Evolutionary conservation across 2,888 invertebrate species (phyloP).

Genomic region (Silvanus unidentatus): DNA sequence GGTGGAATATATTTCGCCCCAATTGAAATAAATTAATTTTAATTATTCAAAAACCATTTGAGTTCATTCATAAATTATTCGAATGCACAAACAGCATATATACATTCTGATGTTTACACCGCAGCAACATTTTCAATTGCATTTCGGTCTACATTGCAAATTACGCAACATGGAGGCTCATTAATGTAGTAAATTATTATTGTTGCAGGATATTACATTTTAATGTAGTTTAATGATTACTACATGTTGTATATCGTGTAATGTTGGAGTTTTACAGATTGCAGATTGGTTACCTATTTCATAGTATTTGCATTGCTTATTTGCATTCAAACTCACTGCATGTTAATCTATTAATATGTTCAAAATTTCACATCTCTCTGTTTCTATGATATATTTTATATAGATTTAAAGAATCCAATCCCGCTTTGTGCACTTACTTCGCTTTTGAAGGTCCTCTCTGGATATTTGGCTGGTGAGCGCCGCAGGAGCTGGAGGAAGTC

Average conservation of each 20-base stretch:
- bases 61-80: conserved; percentile 27
- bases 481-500: conserved; percentile 51
- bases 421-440: conserved; percentile 68
- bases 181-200: conserved; percentile 26
- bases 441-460: conserved; percentile 67
- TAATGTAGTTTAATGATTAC: conserved; percentile 15
- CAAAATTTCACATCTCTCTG: neutral
- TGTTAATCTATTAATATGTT: neutral
- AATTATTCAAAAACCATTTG: conserved; percentile 24
- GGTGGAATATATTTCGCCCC: conserved; percentile 5
- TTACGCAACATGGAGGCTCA: conserved; percentile 23
- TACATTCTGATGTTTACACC: conserved; percentile 21
- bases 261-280: conserved; percentile 7
- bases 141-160: conserved; percentile 16
- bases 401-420: too few relatives aligned
- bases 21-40: conserved; percentile 21
- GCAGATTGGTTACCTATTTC: neutral
- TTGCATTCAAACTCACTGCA: neutral
- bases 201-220: conserved; percentile 20
- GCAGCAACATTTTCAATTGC: conserved; percentile 18
- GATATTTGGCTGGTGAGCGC: conserved; percentile 53
- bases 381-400: neutral
- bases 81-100: conserved; percentile 22
- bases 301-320: neutral
- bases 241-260: neutral